Evolutionary conservation across 35 echinoderm and acorn worm genomes (phyloP).

Genomic region (Holothuria glaberrima): DNA sequence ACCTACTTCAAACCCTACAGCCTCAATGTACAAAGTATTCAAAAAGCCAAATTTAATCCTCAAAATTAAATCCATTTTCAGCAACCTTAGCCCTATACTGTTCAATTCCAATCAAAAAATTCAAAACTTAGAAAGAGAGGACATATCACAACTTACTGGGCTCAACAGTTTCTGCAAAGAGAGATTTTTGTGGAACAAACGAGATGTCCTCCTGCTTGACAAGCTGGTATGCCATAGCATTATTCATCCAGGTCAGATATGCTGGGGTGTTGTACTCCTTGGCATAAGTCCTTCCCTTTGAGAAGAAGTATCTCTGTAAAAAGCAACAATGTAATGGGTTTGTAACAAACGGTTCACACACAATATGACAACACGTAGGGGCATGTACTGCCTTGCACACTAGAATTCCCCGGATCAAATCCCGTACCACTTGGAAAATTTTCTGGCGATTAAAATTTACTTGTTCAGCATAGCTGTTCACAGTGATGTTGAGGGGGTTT

Average conservation of each 20-base stretch:
- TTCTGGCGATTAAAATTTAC: too few species aligned
- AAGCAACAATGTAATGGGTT: background rate
- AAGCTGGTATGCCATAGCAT: conserved; percentile 36
- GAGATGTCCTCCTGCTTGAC: conserved; percentile 42
- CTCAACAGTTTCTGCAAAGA: conserved; percentile 38
- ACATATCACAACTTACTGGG: conserved; percentile 17
- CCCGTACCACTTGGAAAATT: too few species aligned
- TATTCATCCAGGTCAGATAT: conserved; percentile 49
- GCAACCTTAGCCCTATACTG: too few species aligned
- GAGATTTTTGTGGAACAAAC: conserved; percentile 10
- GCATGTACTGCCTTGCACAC: too few species aligned
- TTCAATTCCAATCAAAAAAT: background rate
- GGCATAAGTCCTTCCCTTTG: conserved; percentile 45
- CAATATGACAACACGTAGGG: too few species aligned
- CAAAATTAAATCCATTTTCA: too few species aligned
- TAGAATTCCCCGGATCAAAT: too few species aligned
- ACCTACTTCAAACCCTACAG: too few species aligned
- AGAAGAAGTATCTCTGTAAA: conserved; percentile 51
- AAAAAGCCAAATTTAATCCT: too few species aligned
- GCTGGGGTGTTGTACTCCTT: conserved; percentile 52
- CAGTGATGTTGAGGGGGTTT: too few species aligned
- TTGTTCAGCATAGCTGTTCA: too few species aligned
- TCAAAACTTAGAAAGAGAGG: background rate
- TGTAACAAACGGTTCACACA: background rate
- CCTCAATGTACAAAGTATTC: too few species aligned